Evolutionary conservation across 2,113 vertebrate species (phyloP), one percentile per base, ranked within the genome.

Genomic region (Pseudorhombus dupliciocellatus): DNA sequence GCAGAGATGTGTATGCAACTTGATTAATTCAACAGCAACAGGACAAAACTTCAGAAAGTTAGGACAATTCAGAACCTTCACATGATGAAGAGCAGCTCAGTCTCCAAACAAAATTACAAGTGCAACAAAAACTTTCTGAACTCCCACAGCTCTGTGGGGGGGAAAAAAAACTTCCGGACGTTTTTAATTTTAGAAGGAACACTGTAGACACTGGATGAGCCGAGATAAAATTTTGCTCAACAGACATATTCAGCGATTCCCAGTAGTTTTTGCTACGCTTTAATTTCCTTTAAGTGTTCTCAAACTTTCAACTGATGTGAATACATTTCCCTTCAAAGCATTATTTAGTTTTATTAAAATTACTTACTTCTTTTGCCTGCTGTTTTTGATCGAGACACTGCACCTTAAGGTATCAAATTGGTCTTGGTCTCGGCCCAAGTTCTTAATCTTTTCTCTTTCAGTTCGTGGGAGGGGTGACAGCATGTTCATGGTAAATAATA

Each of bases 401-500:
- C 22, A 46, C 25, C 20, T 44, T 25, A 21, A 12, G 26, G 16
- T 22, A 15, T 46, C 20, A 4, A 30, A 68, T 44, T 62, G 28
- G 16, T 69, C 37, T 16, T 8, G 24, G 50, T 52, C 65, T 52
- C 42, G 21, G 56, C 8, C 53, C 15, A 9, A 16, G 24, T 7
- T 7, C 16, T 69, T 14, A 75, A 65, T 70, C 68, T 69, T 31
- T 71, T 52, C 34, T 21, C n/a, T 42, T 46, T 55, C 22, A 58
- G 60, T 52, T 53, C 0, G 16, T 56, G 46, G 25, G 31, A 55
- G 56, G 58, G 18, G 54, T 44, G 73, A 81, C 30, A 14, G 12
- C 20, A 22, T 67, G 24, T 59, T 72, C 48, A 48, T 73, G 52
- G 78, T 77, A 81, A 80, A 75, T 74, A 65, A 70, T 73, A 28